phyloP scores from a whole-genome alignment of 2,888 invertebrate species.

The Drosophila parthenogenetica region DNA sequence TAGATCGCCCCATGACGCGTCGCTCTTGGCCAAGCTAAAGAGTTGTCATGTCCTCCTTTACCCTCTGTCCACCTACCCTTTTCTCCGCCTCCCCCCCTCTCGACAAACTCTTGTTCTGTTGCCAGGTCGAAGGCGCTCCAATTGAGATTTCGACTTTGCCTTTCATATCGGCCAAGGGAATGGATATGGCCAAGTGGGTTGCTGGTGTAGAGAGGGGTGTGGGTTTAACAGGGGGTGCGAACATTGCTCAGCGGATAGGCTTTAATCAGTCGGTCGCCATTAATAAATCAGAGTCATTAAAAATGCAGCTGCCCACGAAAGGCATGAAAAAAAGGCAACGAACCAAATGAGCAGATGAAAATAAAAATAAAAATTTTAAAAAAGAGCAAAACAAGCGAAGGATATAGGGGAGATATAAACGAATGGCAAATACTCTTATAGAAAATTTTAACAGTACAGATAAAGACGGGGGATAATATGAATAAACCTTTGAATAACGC shows the following conservation, averaged over 20 bases:
- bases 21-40: slow-evolving; percentile 32
- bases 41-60: slow-evolving; percentile 39
- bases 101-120: slow-evolving; percentile 30
- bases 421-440: too few species aligned
- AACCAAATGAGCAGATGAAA: slow-evolving; percentile 43
- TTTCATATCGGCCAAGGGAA: slow-evolving; percentile 23
- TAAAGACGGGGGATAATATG: too few species aligned
- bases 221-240: not conserved
- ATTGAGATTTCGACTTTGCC: slow-evolving; percentile 63
- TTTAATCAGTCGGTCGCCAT: slow-evolving; percentile 84
- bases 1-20: slow-evolving; percentile 50
- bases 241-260: slow-evolving; percentile 61
- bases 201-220: too few species aligned
- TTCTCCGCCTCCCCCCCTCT: not conserved
- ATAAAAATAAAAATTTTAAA: slow-evolving; percentile 6
- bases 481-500: too few species aligned
- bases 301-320: slow-evolving; percentile 80
- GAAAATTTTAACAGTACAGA: too few species aligned
- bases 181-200: not conserved
- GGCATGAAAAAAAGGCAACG: slow-evolving; percentile 54
- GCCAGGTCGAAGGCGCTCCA: slow-evolving; percentile 70
- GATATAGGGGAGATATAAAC: not conserved
- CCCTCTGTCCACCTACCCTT: not conserved
- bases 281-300: slow-evolving; percentile 85
- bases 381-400: slow-evolving; percentile 13